Percentiles rank a stretch among this genome's conserved stretches.
Conservation (phyloP, 2,113 vertebrate species). For the Hippocampus comes region DNA sequence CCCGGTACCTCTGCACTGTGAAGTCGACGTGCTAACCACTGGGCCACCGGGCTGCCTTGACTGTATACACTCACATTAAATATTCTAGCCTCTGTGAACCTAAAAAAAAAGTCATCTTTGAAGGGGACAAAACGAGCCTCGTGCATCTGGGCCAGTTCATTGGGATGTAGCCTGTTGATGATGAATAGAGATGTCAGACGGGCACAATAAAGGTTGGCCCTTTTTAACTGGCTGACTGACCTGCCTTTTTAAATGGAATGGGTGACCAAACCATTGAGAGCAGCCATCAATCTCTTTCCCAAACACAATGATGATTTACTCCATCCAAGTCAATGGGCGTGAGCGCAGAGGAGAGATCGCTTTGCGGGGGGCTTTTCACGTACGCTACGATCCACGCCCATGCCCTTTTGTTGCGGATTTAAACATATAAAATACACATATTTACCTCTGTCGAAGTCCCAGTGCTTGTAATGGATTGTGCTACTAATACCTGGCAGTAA, state of each 20-base stretch:
- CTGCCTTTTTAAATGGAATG: constrained; percentile 51
- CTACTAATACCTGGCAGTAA: constrained; percentile 41
- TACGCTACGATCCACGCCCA: constrained; percentile 1
- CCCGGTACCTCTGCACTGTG: too few relatives aligned
- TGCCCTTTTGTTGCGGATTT: constrained; percentile 7
- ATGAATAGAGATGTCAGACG: constrained; percentile 60
- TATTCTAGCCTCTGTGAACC: not conserved
- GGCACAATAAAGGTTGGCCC: constrained; percentile 51
- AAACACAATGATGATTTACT: constrained; percentile 53
- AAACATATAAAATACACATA: constrained; percentile 14
- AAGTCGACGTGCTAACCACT: too few relatives aligned
- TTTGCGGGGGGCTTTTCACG: not conserved
- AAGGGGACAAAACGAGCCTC: constrained; percentile 6
- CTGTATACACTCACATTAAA: not conserved
- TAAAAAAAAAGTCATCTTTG: not conserved
- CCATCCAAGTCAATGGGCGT: constrained; percentile 34
- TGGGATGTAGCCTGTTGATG: constrained; percentile 41
- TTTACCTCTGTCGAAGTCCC: constrained; percentile 37
- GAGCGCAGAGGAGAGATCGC: constrained; percentile 6
- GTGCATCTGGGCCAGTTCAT: constrained; percentile 22
- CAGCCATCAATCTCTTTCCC: constrained; percentile 42
- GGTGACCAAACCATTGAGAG: constrained; percentile 41
- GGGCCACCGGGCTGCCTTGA: not conserved
- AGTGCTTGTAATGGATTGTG: constrained; percentile 21
- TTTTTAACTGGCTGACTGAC: constrained; percentile 54